A percentile compares a stretch with the other conserved stretches of the same genome.
phyloP scores from a whole-genome alignment of 2,888 invertebrate species.

The Ecdyonurus torrentis region DNA sequence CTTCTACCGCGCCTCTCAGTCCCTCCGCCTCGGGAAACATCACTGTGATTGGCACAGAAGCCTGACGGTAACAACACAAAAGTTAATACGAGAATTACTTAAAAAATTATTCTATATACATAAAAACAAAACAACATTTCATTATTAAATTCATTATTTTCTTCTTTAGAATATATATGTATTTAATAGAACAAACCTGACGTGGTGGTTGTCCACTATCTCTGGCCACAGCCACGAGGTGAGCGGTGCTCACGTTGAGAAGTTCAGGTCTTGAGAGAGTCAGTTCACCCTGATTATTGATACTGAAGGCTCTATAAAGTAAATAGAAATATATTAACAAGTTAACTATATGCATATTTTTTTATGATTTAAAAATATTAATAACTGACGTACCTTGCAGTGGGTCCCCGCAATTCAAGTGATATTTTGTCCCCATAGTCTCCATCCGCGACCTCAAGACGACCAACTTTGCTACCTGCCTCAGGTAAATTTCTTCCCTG shows the following conservation, averaged over 20 bases:
- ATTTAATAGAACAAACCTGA: conserved; percentile 29
- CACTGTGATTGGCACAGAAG: conserved; percentile 29
- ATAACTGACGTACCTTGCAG: conserved; percentile 35
- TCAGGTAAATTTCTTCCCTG: conserved; percentile 15
- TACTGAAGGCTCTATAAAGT: conserved; percentile 38
- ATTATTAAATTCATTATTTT: no score
- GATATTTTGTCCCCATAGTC: conserved; percentile 59
- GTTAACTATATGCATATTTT: background rate
- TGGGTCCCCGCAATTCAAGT: conserved; percentile 51
- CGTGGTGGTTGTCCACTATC: conserved; percentile 74
- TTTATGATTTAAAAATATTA: background rate
- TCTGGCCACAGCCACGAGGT: conserved; percentile 64
- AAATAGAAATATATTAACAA: background rate
- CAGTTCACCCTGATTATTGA: conserved; percentile 49
- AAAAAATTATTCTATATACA: no score
- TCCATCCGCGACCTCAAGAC: conserved; percentile 74
- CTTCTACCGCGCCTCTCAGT: conserved; percentile 20
- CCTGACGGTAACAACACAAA: no score
- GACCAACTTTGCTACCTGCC: conserved; percentile 31
- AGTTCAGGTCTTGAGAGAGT: conserved; percentile 20
- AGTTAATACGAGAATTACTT: no score
- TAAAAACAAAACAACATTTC: no score
- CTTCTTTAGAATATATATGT: no score
- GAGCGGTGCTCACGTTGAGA: conserved; percentile 40
- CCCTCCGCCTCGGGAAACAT: conserved; percentile 28